Evolutionary conservation across 1,140 invertebrate genomes (phyloP).

Genomic region (Monomorium pharaonis): DNA sequence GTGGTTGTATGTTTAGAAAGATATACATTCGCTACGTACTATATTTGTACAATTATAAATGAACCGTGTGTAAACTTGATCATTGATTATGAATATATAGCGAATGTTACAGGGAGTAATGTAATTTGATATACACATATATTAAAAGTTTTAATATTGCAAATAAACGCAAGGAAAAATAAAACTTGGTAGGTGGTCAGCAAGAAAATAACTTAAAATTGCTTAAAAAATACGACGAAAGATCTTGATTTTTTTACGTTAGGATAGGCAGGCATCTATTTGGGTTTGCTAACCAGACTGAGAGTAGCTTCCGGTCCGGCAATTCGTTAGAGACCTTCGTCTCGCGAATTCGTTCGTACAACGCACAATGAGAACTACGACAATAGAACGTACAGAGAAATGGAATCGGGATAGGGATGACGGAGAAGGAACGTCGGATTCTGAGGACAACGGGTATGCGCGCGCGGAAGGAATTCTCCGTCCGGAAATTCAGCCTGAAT

Average conservation of each 20-base stretch:
- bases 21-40: conserved; percentile 20
- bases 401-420: conserved; percentile 28
- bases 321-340: conserved; percentile 77
- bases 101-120: background rate
- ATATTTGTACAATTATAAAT: conserved; percentile 32
- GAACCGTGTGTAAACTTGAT: conserved; percentile 15
- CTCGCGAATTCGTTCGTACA: conserved; percentile 48
- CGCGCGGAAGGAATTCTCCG: conserved; percentile 52
- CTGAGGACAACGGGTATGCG: conserved; percentile 49
- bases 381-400: conserved; percentile 68
- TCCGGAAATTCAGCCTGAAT: conserved; percentile 54
- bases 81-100: conserved; percentile 14
- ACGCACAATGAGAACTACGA: conserved; percentile 75
- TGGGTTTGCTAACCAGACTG: conserved; percentile 57
- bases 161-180: background rate
- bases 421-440: conserved; percentile 22
- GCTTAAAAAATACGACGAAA: background rate
- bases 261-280: conserved; percentile 55
- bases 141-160: background rate
- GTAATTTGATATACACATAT: background rate
- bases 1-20: conserved; percentile 32
- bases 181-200: background rate
- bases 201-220: too few species aligned
- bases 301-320: conserved; percentile 70
- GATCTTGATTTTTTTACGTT: conserved; percentile 14